Percentiles rank a stretch among this genome's conserved stretches.
Conservation (phyloP, 2,888 invertebrate species). For the Cactoblastis cactorum region DNA sequence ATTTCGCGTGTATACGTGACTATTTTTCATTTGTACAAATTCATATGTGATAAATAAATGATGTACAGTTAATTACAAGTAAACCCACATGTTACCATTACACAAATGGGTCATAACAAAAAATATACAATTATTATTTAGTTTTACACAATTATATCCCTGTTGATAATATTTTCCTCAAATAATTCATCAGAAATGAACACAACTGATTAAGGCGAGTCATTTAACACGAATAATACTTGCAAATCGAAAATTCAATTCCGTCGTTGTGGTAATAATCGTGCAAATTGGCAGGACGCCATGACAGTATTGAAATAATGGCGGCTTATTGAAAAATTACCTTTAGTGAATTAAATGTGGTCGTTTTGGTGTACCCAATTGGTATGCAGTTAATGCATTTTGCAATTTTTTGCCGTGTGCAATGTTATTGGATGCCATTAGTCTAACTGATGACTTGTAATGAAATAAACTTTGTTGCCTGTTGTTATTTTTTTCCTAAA, state of each 20-base stretch:
- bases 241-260: constrained; percentile 10
- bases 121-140: too few species aligned
- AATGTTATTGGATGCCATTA: constrained; percentile 5
- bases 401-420: neutral
- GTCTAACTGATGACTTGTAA: neutral
- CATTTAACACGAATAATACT: neutral
- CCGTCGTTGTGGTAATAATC: constrained; percentile 1
- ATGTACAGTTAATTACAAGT: too few species aligned
- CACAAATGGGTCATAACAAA: too few species aligned
- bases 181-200: constrained; percentile 6
- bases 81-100: too few species aligned
- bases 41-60: too few species aligned
- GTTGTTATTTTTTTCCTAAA: neutral
- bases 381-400: constrained; percentile 4
- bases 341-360: constrained; percentile 19
- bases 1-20: too few species aligned
- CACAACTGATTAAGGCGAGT: neutral
- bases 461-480: neutral
- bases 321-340: constrained; percentile 43
- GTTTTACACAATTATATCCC: neutral
- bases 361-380: neutral
- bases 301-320: constrained; percentile 51
- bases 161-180: neutral
- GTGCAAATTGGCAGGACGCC: constrained; percentile 34
- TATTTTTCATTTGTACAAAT: too few species aligned